Evolutionary conservation across 2,888 invertebrate genomes (phyloP), one percentile per base, ranked within the genome.

Genomic region (Anticlea derivata): DNA sequence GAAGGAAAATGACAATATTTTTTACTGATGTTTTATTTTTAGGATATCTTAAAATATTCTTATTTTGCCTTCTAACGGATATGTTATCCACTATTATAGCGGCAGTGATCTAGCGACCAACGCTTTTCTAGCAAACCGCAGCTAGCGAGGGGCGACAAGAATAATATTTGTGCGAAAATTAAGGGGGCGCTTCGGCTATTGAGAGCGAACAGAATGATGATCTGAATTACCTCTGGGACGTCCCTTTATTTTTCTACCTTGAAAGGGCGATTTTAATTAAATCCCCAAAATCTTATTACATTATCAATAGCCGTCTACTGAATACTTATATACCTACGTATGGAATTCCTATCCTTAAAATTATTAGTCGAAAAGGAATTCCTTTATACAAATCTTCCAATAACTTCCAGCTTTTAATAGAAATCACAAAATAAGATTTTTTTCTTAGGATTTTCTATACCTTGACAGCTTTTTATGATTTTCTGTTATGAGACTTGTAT

Each of bases 111-210:
- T 17, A 17, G 17, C 33, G 17, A 17, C 0, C 8, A 0, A 17
- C 5, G 17, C 1, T 2, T 17, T 20, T 33, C n/a, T 7, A 8
- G 5, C 8, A 5, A 7, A 8, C n/a, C 5, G 1, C 8, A 33
- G 17, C 5, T 20, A 7, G n/a, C 29, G 30, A 34, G 30, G 54
- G 56, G 44, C 17, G 47, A 44, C 30, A 33, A 23, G 44, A 52
- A 54, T 57, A 57, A 60, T 60, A 57, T 60, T 60, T 57, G 56
- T 20, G 44, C 44, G 37, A 52, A 50, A 54, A 60, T 57, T 47
- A 54, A 56, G 50, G 49, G 54, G 59, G 51, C 40, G 46, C 41
- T 43, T 50, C 51, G 51, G 26, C 55, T 53, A 55, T 53, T 53
- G 51, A 44, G 51, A 40, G 34, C 43, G 54, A 58, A 55, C 48